These are phyloP conservation scores for Pycnonotus jocosus DNA, from an alignment of 2,113 vertebrate species.

Conservation along the genomic window DNA sequence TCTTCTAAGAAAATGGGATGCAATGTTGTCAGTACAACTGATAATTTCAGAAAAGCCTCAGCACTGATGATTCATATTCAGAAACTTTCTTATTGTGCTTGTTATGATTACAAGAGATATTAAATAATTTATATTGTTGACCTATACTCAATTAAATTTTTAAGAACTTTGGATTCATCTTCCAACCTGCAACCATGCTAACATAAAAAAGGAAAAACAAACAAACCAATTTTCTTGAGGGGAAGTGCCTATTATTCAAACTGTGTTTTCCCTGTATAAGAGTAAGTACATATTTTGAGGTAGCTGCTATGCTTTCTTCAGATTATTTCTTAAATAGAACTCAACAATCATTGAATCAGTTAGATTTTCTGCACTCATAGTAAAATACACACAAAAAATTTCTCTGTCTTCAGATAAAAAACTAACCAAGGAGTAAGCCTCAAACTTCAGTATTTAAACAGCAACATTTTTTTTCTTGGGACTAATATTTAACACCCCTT, in stretches of 20 bases:
- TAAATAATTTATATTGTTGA: background rate
- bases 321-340: background rate
- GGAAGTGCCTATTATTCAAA: background rate
- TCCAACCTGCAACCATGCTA: background rate
- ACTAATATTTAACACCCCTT: background rate
- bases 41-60: background rate
- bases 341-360: background rate
- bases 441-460: background rate
- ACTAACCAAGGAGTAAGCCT: background rate
- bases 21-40: background rate
- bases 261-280: background rate
- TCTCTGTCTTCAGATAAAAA: background rate
- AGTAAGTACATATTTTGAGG: background rate
- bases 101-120: background rate
- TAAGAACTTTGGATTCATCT: background rate
- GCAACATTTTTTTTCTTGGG: background rate
- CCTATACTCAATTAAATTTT: background rate
- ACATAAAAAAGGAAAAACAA: background rate
- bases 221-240: background rate
- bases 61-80: background rate
- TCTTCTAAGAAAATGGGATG: background rate
- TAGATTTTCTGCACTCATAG: background rate
- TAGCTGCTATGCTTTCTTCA: background rate
- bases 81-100: background rate
- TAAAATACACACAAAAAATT: background rate